Base-by-base conservation (phyloP, 2,888 invertebrate genomes). In the Lucinisca nassula region DNA sequence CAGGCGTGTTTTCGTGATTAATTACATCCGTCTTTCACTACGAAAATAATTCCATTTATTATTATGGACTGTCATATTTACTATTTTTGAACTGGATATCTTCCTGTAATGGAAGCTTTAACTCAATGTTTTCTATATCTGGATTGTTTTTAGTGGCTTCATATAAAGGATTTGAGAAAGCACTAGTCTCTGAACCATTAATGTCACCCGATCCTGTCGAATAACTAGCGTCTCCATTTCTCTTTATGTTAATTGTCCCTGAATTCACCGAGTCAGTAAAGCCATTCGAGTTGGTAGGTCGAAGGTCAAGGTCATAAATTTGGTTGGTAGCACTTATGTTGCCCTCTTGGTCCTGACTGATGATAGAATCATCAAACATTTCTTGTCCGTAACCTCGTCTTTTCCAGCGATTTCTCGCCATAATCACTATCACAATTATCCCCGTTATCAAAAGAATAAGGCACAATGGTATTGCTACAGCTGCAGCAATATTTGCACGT, bases 121-220 rank as follows among this genome's bases (percentile, higher is more conserved):
- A 37, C n/a, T 67, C 67, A n/a, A 38, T 55, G 2, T 82, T 80
- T 49, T 84, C 87, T 27, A 79, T 77, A 14, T 75, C 85, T 30
- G 76, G 74, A 14, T 45, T 49, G 32, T 82, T 84, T 58, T 78
- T 82, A 70, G 38, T 80, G 0, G 84, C 86, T 14, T 90, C 92
- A 90, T 94, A 94, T 21, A 94, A 75, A n/a, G 94, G 93, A 87
- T 94, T 94, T 38, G 91, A 85, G 82, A 94, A 94, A n/a, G 94
- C 93, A 51, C 88, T 88, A 14, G 88, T 70, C 37, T 90, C 79
- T 14, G 82, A 45, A 27, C 75, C 89, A 45, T 72, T 81, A 17
- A 84, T 85, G 55, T 83, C 74, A 37, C 72, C 85, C 14, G 77
- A 35, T 32, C 82, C 82, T 78, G 92, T 92, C 3, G 91, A 86